phyloP scores from a whole-genome alignment of 2,888 invertebrate genomes.

The Oscheius sp. region DNA sequence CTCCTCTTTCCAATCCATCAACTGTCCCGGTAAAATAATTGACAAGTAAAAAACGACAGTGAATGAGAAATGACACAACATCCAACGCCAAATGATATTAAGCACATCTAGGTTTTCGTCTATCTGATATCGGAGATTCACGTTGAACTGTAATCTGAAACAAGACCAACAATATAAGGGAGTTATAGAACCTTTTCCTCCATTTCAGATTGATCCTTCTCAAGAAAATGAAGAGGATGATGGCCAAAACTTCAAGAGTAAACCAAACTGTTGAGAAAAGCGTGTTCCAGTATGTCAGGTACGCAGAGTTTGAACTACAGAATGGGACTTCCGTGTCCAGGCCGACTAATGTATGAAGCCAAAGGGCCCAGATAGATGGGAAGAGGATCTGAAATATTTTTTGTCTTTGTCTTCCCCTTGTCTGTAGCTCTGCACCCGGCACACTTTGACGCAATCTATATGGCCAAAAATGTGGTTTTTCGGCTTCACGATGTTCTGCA shows the following conservation, averaged over 20 bases:
- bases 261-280: neutral
- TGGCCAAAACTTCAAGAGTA: neutral
- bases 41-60: neutral
- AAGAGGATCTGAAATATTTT: neutral
- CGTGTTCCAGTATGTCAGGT: neutral
- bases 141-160: conserved; percentile 11
- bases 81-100: conserved; percentile 14
- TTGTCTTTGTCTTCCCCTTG: neutral
- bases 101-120: conserved; percentile 26
- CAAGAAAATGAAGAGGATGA: conserved; percentile 1
- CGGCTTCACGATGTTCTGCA: too few relatives aligned
- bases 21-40: neutral
- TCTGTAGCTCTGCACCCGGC: too few relatives aligned
- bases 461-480: too few relatives aligned
- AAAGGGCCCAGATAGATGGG: neutral
- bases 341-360: neutral
- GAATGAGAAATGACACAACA: conserved; percentile 14
- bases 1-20: conserved; percentile 6
- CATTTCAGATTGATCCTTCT: neutral
- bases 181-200: conserved; percentile 6
- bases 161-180: neutral
- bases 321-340: neutral
- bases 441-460: too few relatives aligned
- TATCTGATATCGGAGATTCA: conserved; percentile 17
- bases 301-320: conserved; percentile 2